Conservation (phyloP, 2,797 vertebrate genomes). For the Dendrocincla tyrannina region DNA sequence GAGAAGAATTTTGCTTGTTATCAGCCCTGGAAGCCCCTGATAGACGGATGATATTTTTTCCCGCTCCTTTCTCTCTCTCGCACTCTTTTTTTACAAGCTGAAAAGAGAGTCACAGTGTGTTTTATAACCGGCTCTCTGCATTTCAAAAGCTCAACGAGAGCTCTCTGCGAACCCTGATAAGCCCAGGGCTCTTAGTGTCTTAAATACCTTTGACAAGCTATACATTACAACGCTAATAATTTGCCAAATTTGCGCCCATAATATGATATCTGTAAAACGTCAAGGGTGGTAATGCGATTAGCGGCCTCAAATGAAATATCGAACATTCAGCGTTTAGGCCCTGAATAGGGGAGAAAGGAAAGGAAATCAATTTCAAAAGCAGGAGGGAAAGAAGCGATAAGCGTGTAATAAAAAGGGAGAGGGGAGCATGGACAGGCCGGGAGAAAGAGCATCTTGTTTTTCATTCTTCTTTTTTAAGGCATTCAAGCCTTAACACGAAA, state of each 20-base stretch:
- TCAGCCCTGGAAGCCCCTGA: slow-evolving; percentile 82
- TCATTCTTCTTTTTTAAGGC: slow-evolving; percentile 49
- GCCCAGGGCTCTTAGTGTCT: slow-evolving; percentile 84
- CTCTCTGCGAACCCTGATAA: slow-evolving; percentile 85
- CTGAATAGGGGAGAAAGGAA: slow-evolving; percentile 83
- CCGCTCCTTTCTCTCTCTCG: slow-evolving; percentile 63
- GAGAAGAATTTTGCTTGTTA: slow-evolving; percentile 84
- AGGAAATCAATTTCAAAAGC: slow-evolving; percentile 87
- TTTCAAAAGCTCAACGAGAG: slow-evolving; percentile 83
- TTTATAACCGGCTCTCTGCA: slow-evolving; percentile 82
- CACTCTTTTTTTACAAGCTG: slow-evolving; percentile 73
- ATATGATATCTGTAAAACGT: slow-evolving; percentile 91
- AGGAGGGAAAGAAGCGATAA: slow-evolving; percentile 84
- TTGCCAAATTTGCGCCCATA: slow-evolving; percentile 90
- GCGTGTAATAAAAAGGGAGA: slow-evolving; percentile 82
- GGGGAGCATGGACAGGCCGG: slow-evolving; percentile 65
- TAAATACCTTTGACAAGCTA: slow-evolving; percentile 88
- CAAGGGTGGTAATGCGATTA: slow-evolving; percentile 93
- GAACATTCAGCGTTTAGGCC: slow-evolving; percentile 90
- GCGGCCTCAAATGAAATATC: slow-evolving; percentile 96
- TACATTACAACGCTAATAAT: slow-evolving; percentile 89
- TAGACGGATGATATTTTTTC: slow-evolving; percentile 79
- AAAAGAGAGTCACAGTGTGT: slow-evolving; percentile 81
- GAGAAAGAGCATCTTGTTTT: slow-evolving; percentile 67
- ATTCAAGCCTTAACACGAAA: background rate